These are phyloP conservation scores for Hyaena hyaena DNA, from an alignment of 2,113 vertebrate genomes.

Conservation along the genomic window DNA sequence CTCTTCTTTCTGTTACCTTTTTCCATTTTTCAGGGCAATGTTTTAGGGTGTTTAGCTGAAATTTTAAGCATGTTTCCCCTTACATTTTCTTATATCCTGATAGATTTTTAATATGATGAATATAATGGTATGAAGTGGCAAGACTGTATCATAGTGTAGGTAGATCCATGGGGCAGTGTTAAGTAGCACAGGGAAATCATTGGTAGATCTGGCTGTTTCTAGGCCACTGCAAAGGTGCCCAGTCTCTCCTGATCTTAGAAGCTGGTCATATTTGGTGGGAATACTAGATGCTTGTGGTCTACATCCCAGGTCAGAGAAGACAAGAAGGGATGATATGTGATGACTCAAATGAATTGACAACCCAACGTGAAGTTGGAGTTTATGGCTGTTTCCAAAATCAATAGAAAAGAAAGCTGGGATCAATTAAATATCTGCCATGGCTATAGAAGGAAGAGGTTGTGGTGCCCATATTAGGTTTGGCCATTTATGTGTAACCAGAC, in stretches of 20 bases:
- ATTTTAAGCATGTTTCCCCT: neutral
- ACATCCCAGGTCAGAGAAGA: neutral
- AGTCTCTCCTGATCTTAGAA: neutral
- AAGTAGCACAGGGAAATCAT: neutral
- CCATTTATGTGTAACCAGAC: neutral
- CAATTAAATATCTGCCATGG: neutral
- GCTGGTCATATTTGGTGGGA: neutral
- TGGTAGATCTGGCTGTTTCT: neutral
- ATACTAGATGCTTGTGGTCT: neutral
- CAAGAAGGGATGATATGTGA: neutral
- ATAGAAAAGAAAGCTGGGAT: neutral
- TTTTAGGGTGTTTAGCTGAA: neutral
- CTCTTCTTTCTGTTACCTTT: neutral
- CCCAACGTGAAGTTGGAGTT: neutral
- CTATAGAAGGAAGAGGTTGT: neutral
- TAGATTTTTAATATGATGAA: neutral
- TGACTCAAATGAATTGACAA: neutral
- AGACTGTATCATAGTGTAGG: neutral
- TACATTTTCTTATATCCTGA: neutral
- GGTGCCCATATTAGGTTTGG: neutral
- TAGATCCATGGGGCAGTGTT: neutral
- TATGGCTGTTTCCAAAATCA: neutral
- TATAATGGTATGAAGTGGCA: neutral
- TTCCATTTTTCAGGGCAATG: neutral
- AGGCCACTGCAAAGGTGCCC: neutral